Evolutionary conservation across 2,888 invertebrate species (phyloP).

Genomic region (Mythimna lalbum): DNA sequence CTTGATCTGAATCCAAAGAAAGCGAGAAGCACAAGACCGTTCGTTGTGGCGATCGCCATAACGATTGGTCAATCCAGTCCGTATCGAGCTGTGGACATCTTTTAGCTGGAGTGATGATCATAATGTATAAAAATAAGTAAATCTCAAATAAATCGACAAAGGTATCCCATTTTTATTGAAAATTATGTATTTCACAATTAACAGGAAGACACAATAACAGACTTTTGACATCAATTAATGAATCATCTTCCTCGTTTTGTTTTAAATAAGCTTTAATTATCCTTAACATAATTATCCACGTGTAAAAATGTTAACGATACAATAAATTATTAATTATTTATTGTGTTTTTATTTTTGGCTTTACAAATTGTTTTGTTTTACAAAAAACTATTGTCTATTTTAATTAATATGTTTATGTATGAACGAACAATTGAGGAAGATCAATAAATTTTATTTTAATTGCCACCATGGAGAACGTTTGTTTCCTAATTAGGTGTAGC

Average conservation of each 20-base stretch:
- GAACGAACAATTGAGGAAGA: conserved; percentile 44
- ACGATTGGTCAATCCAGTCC: too few species aligned
- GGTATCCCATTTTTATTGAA: too few species aligned
- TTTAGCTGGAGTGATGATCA: too few species aligned
- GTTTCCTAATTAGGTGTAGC: conserved; percentile 47
- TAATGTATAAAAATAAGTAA: too few species aligned
- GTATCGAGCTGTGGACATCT: too few species aligned
- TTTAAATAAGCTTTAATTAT: conserved; percentile 24
- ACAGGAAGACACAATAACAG: not conserved
- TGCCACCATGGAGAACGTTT: conserved; percentile 25
- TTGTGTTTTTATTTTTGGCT: conserved; percentile 12
- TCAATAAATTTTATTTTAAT: conserved; percentile 59
- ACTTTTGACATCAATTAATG: not conserved
- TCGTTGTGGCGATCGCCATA: too few species aligned
- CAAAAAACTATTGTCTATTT: conserved; percentile 34
- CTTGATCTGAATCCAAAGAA: too few species aligned
- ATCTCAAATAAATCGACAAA: not conserved
- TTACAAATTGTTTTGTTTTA: conserved; percentile 24
- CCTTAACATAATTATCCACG: not conserved
- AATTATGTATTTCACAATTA: not conserved
- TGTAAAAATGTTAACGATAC: conserved; percentile 25
- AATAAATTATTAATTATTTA: conserved; percentile 21
- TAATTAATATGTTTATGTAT: conserved; percentile 25
- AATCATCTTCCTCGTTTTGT: not conserved
- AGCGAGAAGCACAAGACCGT: too few species aligned